Conservation (phyloP, 2,113 vertebrate genomes). For the Prietella phreatophila region DNA sequence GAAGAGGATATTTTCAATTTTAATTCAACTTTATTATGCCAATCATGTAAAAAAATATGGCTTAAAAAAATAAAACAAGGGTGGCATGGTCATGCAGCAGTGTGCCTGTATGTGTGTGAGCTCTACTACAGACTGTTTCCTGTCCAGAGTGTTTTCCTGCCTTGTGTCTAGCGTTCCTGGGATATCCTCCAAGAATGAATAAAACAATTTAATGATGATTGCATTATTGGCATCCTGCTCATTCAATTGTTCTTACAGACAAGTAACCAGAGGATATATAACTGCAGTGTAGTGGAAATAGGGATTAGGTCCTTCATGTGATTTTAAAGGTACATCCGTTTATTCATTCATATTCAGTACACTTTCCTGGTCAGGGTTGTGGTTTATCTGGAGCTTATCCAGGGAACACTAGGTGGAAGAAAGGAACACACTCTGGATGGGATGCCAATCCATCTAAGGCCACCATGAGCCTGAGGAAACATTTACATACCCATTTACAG, state of each 20-base stretch:
- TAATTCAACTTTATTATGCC: background rate
- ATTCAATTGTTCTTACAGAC: background rate
- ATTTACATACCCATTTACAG: background rate
- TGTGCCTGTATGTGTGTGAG: background rate
- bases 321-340: background rate
- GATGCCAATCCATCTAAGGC: background rate
- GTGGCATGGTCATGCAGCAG: background rate
- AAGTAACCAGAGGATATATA: background rate
- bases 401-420: background rate
- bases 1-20: background rate
- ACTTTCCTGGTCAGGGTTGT: background rate
- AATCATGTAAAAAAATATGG: background rate
- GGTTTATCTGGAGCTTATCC: background rate
- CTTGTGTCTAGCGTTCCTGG: background rate
- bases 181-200: background rate
- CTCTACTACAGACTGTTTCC: background rate
- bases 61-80: background rate
- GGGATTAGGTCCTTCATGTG: background rate
- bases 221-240: background rate
- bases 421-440: background rate
- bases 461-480: background rate
- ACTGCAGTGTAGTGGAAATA: background rate
- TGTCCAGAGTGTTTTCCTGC: background rate
- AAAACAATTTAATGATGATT: background rate
- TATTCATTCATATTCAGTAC: background rate